Evolutionary conservation across 1,140 invertebrate species (phyloP), one percentile per base, ranked within the genome.

Genomic region (Glossosoma conforme): DNA sequence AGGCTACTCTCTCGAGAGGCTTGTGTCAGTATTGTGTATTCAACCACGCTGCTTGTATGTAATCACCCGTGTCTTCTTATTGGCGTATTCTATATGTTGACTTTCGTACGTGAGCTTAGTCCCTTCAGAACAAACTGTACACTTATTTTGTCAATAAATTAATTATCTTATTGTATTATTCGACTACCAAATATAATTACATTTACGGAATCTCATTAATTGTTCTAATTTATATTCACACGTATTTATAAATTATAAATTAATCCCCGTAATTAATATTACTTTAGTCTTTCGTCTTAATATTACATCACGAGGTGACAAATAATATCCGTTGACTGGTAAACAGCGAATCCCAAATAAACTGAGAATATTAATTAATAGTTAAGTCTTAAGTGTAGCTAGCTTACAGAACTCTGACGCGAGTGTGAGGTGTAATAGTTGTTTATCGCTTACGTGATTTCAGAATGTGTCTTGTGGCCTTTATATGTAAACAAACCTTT

Each of bases 381-480:
- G 6, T 24, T 11, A 44, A 36, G 15, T 24, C 5, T 14, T 18
- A 46, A 3, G 10, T 15, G 17, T 30, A 30, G 18, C 35, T 44
- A 35, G 35, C 28, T 14, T 44, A 44, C 25, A 10, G 11, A 36
- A 24, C 19, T 25, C 25, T 37, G 11, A 33, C 35, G 25, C 32
- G 28, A 25, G 9, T 48, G 22, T 51, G 32, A 44, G 33, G 21
- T 51, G 37, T 49, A n/a, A n/a, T n/a, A 51, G 33, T 37, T 35
- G 41, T 45, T 52, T 52, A 47, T 37, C 22, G 56, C 56, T 58
- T 58, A 45, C 48, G 47, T 51, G 48, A 58, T 49, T 58, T 52
- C 44, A 45, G 56, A 58, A 47, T 47, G 52, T 45, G 44, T 58
- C 48, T 58, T 48, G 56, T 58, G 56, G 56, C 56, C 56, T 58